A percentile compares a stretch with the other conserved stretches of the same genome.
Evolutionary conservation across 2,888 invertebrate genomes (phyloP).

Genomic region (Terebella lapidaria): DNA sequence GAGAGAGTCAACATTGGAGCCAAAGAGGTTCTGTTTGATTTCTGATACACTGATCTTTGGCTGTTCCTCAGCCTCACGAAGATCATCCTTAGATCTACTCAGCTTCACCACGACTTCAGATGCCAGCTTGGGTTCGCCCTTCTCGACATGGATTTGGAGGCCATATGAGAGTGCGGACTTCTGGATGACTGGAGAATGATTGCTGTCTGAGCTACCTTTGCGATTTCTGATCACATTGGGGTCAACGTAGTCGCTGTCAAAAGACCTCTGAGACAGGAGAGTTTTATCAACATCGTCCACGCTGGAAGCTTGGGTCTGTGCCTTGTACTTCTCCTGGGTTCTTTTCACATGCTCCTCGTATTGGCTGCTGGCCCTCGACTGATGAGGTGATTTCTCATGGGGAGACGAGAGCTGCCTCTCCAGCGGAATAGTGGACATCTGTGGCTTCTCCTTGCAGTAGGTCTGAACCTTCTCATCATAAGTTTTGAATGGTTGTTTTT

Average conservation of each 20-base stretch:
- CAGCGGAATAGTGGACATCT: not conserved
- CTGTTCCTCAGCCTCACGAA: slow-evolving; percentile 4
- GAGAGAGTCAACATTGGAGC: slow-evolving; percentile 1
- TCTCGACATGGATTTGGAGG: not conserved
- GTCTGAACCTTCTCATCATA: slow-evolving; percentile 4
- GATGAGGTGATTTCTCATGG: not conserved
- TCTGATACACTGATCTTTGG: slow-evolving; percentile 10
- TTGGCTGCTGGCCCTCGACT: not conserved
- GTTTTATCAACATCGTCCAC: not conserved
- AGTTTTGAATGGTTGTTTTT: not conserved
- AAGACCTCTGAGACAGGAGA: not conserved
- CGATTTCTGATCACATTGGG: slow-evolving; percentile 4
- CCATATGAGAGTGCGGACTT: not conserved
- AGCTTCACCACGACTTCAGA: not conserved
- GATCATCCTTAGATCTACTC: slow-evolving; percentile 1
- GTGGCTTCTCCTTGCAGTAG: not conserved
- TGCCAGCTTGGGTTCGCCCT: not conserved
- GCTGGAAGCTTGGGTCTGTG: not conserved
- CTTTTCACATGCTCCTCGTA: slow-evolving; percentile 9
- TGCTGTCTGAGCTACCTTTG: not conserved
- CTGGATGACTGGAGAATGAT: not conserved
- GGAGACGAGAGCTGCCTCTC: not conserved
- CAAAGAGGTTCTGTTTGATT: slow-evolving; percentile 19
- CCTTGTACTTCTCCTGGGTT: slow-evolving; percentile 7
- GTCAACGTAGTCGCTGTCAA: slow-evolving; percentile 1